These are phyloP conservation scores for Paramormyrops kingsleyae DNA, from an alignment of 2,113 vertebrate genomes.

Conservation along the genomic window DNA sequence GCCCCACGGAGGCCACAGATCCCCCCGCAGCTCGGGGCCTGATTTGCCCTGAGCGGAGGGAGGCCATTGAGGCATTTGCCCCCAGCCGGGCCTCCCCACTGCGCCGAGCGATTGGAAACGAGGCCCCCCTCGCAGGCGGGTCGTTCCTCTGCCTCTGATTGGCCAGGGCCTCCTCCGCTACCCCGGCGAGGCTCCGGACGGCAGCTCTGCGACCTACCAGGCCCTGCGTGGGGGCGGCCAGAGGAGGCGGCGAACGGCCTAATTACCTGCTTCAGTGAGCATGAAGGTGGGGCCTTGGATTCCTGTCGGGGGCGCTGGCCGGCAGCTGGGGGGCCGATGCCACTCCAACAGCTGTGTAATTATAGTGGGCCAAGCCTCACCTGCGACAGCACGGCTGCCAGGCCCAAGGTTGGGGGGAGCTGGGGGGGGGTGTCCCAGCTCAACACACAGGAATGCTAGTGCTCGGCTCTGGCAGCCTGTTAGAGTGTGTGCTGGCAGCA, in stretches of 20 bases:
- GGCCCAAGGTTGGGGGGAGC: not conserved
- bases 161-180: not conserved
- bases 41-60: not conserved
- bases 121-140: not conserved
- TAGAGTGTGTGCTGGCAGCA: not conserved
- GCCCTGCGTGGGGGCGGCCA: slow-evolving; percentile 19
- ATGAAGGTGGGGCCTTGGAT: slow-evolving; percentile 55
- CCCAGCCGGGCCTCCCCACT: not conserved
- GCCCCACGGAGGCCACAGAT: not conserved
- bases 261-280: slow-evolving; percentile 61
- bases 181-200: not conserved
- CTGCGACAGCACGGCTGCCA: slow-evolving; percentile 21
- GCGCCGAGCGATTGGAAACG: not conserved
- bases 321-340: slow-evolving; percentile 52
- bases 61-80: not conserved
- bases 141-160: not conserved
- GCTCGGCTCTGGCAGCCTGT: not conserved
- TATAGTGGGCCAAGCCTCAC: slow-evolving; percentile 29
- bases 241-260: slow-evolving; percentile 43
- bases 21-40: slow-evolving; percentile 9
- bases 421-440: not conserved
- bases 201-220: not conserved
- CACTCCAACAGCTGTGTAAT: slow-evolving; percentile 60
- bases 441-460: not conserved
- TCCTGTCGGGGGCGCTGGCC: slow-evolving; percentile 49